Evolutionary conservation across 2,113 vertebrate species (phyloP).

Genomic region (Prunella fulvescens): DNA sequence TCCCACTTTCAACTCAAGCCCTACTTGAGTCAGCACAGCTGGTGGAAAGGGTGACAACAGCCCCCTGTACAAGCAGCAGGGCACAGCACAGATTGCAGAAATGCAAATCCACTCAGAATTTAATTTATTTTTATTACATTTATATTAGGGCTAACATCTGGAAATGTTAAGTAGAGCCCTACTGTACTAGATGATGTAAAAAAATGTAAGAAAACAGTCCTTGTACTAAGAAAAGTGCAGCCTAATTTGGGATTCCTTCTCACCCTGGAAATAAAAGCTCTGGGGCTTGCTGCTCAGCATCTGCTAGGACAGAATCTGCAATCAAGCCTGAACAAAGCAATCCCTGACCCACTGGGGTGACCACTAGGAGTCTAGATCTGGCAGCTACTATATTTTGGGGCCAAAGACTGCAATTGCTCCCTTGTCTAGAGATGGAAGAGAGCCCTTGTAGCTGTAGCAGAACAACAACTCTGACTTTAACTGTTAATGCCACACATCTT

Average conservation of each 20-base stretch:
- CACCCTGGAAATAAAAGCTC: background rate
- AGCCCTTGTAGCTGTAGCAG: background rate
- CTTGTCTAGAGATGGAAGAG: background rate
- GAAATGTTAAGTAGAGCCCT: background rate
- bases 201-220: background rate
- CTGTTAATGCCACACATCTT: background rate
- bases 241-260: background rate
- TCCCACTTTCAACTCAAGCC: background rate
- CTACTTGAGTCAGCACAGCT: background rate
- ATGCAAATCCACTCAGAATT: background rate
- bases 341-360: background rate
- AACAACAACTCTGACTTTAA: background rate
- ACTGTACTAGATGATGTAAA: background rate
- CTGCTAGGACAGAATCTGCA: background rate
- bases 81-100: background rate
- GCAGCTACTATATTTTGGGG: background rate
- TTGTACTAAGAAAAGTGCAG: background rate
- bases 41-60: rapidly evolving
- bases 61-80: background rate
- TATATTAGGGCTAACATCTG: background rate
- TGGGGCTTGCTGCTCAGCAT: background rate
- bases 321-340: background rate
- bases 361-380: background rate
- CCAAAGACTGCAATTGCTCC: background rate
- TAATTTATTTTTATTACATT: background rate